Base-by-base conservation (phyloP, 2,113 vertebrate genomes). In the Rhinogobius similis region DNA sequence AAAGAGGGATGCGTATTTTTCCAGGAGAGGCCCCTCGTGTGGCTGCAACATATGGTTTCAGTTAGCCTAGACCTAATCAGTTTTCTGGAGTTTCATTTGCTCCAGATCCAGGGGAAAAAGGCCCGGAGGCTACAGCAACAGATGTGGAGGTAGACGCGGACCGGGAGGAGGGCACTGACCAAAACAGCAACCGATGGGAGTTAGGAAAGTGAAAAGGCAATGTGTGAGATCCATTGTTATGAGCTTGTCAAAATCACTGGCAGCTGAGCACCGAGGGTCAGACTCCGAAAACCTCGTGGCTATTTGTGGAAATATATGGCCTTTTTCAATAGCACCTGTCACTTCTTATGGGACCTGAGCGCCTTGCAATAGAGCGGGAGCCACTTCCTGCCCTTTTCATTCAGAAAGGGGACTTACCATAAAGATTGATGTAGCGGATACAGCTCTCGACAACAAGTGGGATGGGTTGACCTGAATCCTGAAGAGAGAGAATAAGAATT, bases 381-480 rank as follows among this genome's bases (percentile, higher is more conserved):
- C 41, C 21, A 1, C 58, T 66, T 68, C 63, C 63, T 46, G 20
- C 16, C 63, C 24, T 84, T 77, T 63, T 82, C 39, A 24, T 21
- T n/a, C 50, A 62, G 39, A 70, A n/a, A 62, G 52, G 21, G 70
- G 53, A 59, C 94, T 95, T 75, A 99, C 98, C 98, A 0, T 99
- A 98, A 16, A 99, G 90, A 85, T 99, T 99, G 93, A 99, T 98
- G 93, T 97, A 96, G 50, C 97, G 92, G 82, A 99, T 91, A 70
- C 97, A 99, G 90, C 97, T 99, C 83, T 99, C 98, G 0, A 98
- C 98, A 0, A 99, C 96, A 10, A 98, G 92, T 0, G 98, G 98
- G 73, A 99, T 99, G n/a, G 95, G 94, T 90, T 94, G 93, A 67
- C 92, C 93, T 39, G 92, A 94, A 77, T 93, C 93, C 93, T 93